These are phyloP conservation scores for Ditylenchus weischeri DNA, from an alignment of 2,888 invertebrate species.

Conservation along the genomic window DNA sequence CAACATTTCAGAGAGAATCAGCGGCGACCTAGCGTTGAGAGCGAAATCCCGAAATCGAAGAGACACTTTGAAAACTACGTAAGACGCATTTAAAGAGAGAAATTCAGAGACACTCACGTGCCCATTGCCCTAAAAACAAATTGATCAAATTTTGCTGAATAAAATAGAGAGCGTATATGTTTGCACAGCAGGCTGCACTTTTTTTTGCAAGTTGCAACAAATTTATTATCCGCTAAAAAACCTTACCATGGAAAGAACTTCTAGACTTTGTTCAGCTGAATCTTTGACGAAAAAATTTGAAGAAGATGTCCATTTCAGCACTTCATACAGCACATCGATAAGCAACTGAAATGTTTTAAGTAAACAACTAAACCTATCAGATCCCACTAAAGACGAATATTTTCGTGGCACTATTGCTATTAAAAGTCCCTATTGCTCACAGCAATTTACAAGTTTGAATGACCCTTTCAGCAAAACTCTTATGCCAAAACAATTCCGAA, in stretches of 20 bases:
- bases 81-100: constrained; percentile 14
- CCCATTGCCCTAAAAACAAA: constrained; percentile 14
- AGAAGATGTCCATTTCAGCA: constrained; percentile 26
- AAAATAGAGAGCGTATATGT: too few relatives aligned
- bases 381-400: too few relatives aligned
- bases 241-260: constrained; percentile 16
- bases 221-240: too few relatives aligned
- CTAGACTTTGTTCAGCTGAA: constrained; percentile 19
- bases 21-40: constrained; percentile 31
- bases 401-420: too few relatives aligned
- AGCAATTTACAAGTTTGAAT: too few relatives aligned
- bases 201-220: too few relatives aligned
- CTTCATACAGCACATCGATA: constrained; percentile 27
- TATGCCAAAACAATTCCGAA: too few relatives aligned
- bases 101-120: constrained; percentile 12
- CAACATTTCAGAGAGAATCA: constrained; percentile 34
- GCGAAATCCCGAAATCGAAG: constrained; percentile 21
- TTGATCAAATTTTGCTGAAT: too few relatives aligned
- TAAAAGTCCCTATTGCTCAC: too few relatives aligned
- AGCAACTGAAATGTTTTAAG: constrained; percentile 7
- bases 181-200: too few relatives aligned
- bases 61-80: constrained; percentile 26
- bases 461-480: too few relatives aligned
- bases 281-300: constrained; percentile 23
- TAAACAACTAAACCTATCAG: too few relatives aligned